phyloP scores from a whole-genome alignment of 1,140 invertebrate genomes.

The Achroia grisella region DNA sequence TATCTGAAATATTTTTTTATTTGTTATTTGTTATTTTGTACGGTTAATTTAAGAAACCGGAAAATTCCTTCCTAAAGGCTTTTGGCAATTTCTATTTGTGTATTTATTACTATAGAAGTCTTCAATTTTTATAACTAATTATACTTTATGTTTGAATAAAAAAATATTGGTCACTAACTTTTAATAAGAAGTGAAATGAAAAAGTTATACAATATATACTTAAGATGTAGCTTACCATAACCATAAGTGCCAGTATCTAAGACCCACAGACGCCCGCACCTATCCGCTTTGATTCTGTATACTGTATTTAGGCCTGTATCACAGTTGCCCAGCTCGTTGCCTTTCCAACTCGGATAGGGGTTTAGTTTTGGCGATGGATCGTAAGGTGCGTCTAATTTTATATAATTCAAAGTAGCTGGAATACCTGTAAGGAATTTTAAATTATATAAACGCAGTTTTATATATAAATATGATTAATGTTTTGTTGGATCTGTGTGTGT shows the following conservation, averaged over 20 bases:
- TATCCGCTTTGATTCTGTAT: conserved; percentile 83
- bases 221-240: conserved; percentile 76
- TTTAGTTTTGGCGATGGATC: conserved; percentile 81
- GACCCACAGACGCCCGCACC: conserved; percentile 86
- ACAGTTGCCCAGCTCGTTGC: conserved; percentile 84
- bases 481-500: too few species aligned
- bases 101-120: too few species aligned
- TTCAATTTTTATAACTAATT: too few species aligned
- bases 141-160: too few species aligned
- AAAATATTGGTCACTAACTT: background rate
- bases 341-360: conserved; percentile 84
- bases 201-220: too few species aligned
- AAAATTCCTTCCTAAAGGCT: too few species aligned
- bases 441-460: too few species aligned
- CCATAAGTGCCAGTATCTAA: conserved; percentile 87
- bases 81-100: too few species aligned
- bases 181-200: background rate
- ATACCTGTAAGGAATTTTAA: conserved; percentile 75
- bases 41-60: too few species aligned
- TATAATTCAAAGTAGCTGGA: conserved; percentile 86
- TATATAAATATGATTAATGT: too few species aligned
- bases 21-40: too few species aligned
- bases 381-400: conserved; percentile 77
- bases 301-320: conserved; percentile 82
- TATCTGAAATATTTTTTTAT: conserved; percentile 40